A percentile compares a stretch with the other conserved stretches of the same genome.
Conservation (phyloP, 2,113 vertebrate species). For the Numenius arquata region DNA sequence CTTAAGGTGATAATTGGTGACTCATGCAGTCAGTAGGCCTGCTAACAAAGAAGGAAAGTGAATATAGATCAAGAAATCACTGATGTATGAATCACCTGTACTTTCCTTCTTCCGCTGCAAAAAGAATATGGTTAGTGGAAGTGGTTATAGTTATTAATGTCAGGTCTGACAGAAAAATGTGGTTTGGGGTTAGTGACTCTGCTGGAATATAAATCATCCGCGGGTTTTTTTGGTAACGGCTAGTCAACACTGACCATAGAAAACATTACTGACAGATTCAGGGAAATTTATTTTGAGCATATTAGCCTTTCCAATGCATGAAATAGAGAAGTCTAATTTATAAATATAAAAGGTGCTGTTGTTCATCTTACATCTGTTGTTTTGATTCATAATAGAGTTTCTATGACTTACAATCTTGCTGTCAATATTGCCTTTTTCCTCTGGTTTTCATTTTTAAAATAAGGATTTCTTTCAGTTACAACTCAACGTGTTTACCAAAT, state of each 20-base stretch:
- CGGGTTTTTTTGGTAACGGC: background rate
- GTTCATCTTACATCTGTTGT: constrained; percentile 16
- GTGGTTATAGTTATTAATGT: background rate
- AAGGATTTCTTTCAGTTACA: background rate
- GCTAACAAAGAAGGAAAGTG: background rate
- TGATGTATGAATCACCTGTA: background rate
- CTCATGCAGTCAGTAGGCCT: background rate
- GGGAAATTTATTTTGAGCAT: constrained; percentile 11
- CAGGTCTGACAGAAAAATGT: background rate
- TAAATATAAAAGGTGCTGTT: constrained; percentile 27
- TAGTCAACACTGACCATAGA: background rate
- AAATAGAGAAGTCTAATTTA: constrained; percentile 18
- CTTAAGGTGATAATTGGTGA: background rate
- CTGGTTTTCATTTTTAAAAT: background rate
- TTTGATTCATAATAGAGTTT: constrained; percentile 31
- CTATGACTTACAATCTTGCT: background rate
- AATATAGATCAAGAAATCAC: background rate
- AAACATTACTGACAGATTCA: constrained; percentile 3
- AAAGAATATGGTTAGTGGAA: background rate
- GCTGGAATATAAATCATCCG: constrained; percentile 17
- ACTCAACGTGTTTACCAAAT: constrained; percentile 1
- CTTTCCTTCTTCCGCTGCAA: background rate
- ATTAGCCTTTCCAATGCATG: background rate
- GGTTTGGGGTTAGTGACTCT: constrained; percentile 19
- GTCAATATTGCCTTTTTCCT: background rate